These are phyloP conservation scores for Callimorpha dominula DNA, from an alignment of 2,888 invertebrate species.

Conservation along the genomic window DNA sequence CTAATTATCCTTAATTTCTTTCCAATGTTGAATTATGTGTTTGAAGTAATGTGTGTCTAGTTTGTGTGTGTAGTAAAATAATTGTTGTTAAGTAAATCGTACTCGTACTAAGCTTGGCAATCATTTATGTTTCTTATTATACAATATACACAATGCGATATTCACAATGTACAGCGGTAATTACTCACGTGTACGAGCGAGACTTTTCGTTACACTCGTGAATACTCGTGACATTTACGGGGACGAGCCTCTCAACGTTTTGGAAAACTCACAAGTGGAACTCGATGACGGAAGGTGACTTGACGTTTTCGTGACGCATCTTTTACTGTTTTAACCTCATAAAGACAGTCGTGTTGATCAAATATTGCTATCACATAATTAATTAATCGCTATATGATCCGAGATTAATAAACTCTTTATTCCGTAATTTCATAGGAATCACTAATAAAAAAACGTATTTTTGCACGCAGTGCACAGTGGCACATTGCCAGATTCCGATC, in stretches of 20 bases:
- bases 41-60: too few species aligned
- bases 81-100: background rate
- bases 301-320: background rate
- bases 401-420: background rate
- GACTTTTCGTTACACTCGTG: background rate
- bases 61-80: background rate
- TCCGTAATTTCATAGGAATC: background rate
- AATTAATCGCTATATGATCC: background rate
- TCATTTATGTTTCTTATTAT: background rate
- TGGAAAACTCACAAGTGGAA: background rate
- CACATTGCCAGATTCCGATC: conserved; percentile 5
- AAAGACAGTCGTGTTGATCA: too few species aligned
- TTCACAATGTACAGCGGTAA: background rate
- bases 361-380: background rate
- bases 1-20: too few species aligned
- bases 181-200: conserved; percentile 4
- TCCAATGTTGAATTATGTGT: too few species aligned
- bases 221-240: background rate
- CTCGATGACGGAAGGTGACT: background rate
- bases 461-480: conserved; percentile 1
- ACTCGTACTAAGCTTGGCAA: background rate
- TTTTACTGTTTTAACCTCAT: background rate
- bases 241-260: conserved; percentile 3
- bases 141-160: background rate
- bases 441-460: background rate